phyloP scores from a whole-genome alignment of 2,888 invertebrate genomes.

The Julus scandinavius region DNA sequence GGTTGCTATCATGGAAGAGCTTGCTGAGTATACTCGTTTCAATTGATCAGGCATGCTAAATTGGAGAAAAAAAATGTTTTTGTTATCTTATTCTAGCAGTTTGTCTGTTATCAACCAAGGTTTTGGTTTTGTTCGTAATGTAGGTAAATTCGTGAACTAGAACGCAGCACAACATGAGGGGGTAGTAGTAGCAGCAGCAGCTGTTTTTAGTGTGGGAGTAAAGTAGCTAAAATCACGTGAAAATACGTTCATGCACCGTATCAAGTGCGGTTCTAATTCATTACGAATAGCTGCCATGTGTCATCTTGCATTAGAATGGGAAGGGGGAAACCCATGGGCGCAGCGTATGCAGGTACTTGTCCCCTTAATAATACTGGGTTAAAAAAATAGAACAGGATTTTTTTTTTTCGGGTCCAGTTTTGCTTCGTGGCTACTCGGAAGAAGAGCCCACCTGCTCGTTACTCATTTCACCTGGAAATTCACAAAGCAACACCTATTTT shows the following conservation, averaged over 20 bases:
- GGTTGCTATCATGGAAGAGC: no score
- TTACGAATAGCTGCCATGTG: not conserved
- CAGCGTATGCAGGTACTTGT: not conserved
- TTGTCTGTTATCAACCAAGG: no score
- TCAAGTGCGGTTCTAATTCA: not conserved
- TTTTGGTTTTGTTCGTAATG: not conserved
- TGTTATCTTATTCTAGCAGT: no score
- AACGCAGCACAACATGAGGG: not conserved
- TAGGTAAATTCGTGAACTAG: not conserved
- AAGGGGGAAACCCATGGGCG: not conserved
- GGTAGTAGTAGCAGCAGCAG: not conserved
- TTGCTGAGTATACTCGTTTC: no score
- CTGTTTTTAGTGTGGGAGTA: not conserved
- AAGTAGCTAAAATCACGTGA: not conserved
- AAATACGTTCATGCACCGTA: not conserved
- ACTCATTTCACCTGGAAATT: conserved; percentile 27
- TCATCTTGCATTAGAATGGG: not conserved
- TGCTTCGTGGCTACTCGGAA: not conserved
- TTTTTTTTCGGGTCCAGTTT: not conserved
- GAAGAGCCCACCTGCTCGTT: conserved; percentile 15
- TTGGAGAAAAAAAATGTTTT: no score
- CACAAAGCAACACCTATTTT: conserved; percentile 13
- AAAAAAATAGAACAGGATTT: not conserved
- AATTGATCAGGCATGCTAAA: no score
- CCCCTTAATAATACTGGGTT: not conserved